phyloP scores from a whole-genome alignment of 2,797 vertebrate genomes.

The Coregonus suidteri region DNA sequence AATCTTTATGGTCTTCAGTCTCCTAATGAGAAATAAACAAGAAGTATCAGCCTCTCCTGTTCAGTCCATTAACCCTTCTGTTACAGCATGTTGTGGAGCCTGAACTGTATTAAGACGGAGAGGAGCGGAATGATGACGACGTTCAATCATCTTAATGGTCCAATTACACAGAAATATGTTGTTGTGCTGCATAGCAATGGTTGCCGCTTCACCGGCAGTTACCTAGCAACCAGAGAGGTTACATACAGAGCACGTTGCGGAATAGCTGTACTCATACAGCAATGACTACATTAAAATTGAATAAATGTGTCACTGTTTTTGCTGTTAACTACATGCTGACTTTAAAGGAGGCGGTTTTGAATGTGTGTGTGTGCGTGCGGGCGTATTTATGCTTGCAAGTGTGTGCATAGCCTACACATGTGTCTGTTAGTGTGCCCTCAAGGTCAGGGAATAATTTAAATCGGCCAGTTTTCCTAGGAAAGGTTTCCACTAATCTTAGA shows the following conservation, averaged over 20 bases:
- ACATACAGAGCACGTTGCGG: not conserved
- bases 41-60: not conserved
- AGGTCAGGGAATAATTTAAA: not conserved
- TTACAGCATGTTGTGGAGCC: not conserved
- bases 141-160: slow-evolving; percentile 1
- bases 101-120: not conserved
- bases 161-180: not conserved
- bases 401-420: not conserved
- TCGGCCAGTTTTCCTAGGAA: not conserved
- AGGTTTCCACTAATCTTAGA: not conserved
- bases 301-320: slow-evolving; percentile 29
- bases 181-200: not conserved
- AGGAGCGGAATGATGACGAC: not conserved
- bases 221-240: slow-evolving; percentile 2
- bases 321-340: not conserved
- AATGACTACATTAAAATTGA: not conserved
- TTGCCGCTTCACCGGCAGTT: not conserved
- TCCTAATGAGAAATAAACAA: not conserved
- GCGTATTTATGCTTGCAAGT: not conserved
- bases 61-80: not conserved
- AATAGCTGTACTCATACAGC: not conserved
- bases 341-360: not conserved
- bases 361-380: not conserved
- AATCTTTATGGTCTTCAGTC: not conserved
- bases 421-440: not conserved